These are phyloP conservation scores for Erythrolamprus reginae DNA, from an alignment of 2,113 vertebrate genomes.

Conservation along the genomic window DNA sequence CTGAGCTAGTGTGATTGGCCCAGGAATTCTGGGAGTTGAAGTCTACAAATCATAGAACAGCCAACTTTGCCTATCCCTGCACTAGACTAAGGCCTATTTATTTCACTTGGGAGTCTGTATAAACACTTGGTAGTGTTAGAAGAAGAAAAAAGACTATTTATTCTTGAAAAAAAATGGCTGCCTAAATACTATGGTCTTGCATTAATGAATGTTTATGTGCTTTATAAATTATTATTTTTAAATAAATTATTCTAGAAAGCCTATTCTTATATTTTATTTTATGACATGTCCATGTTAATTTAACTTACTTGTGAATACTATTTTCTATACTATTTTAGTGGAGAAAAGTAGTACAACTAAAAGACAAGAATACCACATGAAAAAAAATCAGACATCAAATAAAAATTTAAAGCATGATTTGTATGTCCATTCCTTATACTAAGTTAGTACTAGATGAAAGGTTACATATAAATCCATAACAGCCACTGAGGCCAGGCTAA, in stretches of 20 bases:
- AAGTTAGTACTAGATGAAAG: conserved; percentile 2
- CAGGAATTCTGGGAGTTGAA: too few relatives aligned
- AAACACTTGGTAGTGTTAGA: background rate
- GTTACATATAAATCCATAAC: background rate
- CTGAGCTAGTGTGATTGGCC: too few relatives aligned
- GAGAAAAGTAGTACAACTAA: background rate
- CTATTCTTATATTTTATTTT: background rate
- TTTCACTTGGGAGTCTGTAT: background rate
- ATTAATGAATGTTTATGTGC: conserved; percentile 16
- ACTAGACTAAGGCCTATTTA: background rate
- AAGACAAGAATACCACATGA: conserved; percentile 4
- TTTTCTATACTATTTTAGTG: background rate
- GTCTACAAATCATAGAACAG: too few relatives aligned
- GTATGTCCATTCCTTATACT: conserved; percentile 17
- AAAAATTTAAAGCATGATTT: background rate
- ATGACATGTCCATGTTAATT: background rate
- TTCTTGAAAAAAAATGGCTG: background rate
- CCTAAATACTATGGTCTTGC: background rate
- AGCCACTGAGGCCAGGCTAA: background rate
- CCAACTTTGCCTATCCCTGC: too few relatives aligned
- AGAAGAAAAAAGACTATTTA: background rate
- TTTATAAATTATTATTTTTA: background rate
- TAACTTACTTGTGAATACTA: background rate
- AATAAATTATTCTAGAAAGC: background rate
- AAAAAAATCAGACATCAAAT: conserved; percentile 10